Evolutionary conservation across 2,797 vertebrate species (phyloP), one percentile per base, ranked within the genome.

Genomic region (Parauchenoglanis punctatus): DNA sequence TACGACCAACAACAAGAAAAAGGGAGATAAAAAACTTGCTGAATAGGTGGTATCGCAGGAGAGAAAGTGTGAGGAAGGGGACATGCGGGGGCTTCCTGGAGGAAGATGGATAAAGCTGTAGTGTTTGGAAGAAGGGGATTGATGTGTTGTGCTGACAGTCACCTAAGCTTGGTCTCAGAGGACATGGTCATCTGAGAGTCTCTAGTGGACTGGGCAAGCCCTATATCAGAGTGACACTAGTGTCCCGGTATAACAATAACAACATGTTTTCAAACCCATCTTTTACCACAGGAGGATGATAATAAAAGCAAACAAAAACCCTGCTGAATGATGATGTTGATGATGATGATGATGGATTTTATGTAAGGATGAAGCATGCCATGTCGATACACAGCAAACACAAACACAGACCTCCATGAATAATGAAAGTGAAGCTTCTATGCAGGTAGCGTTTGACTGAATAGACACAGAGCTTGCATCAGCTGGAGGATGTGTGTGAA

Each of bases 11-110:
- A 90, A 96, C 90, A 83, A 86, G 65, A 90, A 92, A 90, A 87
- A 92, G 44, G 77, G 86, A 88, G 95, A 95, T 95, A 94, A 93
- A 93, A 94, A 95, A 97, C 94, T 96, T 96, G 96, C 95, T 96
- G 96, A 96, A 96, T 95, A 95, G 73, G 92, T 94, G 92, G 90
- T 95, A 93, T 91, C 84, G 25, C 88, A 85, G 77, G 91, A 93
- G 61, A 67, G 85, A 78, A 72, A 88, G 54, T 84, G 59, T n/a
- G 73, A 72, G 58, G 88, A 70, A 82, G 85, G 76, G 87, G 59
- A 61, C 59, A 7, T 63, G 54, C 49, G 67, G 82, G 73, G 73
- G 63, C 81, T 46, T 82, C 59, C 80, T 44, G 54, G 54, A 87
- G 80, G 31, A 90, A 91, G 90, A 91, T 90, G 87, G 90, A 91